Percentiles rank a stretch among this genome's conserved stretches.
Conservation (phyloP, 2,888 invertebrate genomes). For the Nymphalis c-album region DNA sequence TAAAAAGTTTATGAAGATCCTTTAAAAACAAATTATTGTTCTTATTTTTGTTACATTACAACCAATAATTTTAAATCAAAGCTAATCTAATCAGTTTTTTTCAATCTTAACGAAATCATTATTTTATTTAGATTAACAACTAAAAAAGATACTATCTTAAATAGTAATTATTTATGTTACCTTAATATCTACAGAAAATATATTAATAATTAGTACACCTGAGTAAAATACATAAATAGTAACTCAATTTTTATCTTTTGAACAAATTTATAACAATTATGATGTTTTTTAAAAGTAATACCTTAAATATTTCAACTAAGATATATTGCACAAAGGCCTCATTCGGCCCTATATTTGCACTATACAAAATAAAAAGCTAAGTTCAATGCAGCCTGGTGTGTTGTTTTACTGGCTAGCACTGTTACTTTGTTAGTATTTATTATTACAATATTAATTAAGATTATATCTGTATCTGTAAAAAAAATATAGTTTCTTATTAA, state of each 20-base stretch:
- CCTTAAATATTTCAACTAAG: conserved; percentile 31
- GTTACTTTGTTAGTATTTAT: conserved; percentile 9
- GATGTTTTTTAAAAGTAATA: conserved; percentile 33
- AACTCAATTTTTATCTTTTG: neutral
- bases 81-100: conserved; percentile 20
- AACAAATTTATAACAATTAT: conserved; percentile 5
- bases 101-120: conserved; percentile 4
- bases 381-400: neutral
- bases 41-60: neutral
- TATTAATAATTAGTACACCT: neutral
- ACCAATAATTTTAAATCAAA: conserved; percentile 38
- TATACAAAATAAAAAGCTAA: conserved; percentile 12
- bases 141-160: conserved; percentile 21
- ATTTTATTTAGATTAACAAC: conserved; percentile 16
- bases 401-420: neutral
- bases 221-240: conserved; percentile 1
- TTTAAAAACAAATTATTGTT: neutral
- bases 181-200: conserved; percentile 1
- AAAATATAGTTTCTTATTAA: neutral
- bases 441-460: neutral
- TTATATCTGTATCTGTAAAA: neutral
- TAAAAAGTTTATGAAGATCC: neutral
- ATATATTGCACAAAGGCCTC: conserved; percentile 41
- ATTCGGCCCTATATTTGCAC: conserved; percentile 28
- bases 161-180: neutral